These are phyloP conservation scores for Aviceda subcristata DNA, from an alignment of 2,113 vertebrate species.

Conservation along the genomic window DNA sequence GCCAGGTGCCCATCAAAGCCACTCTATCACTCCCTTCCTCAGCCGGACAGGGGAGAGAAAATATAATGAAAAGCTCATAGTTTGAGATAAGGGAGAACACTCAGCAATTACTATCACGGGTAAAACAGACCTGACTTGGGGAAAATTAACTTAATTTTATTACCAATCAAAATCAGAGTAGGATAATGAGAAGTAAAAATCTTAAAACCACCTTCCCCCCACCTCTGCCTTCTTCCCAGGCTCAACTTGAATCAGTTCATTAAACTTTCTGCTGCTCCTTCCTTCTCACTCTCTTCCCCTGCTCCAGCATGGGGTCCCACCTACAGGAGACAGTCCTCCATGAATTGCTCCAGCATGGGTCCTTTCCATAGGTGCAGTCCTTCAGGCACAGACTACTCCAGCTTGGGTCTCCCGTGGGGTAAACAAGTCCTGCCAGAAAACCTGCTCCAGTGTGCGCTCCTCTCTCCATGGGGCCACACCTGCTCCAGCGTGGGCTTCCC, in stretches of 20 bases:
- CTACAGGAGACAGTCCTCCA: too few species aligned
- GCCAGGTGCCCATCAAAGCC: background rate
- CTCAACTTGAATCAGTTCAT: background rate
- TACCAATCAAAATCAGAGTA: background rate
- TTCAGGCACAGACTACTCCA: too few species aligned
- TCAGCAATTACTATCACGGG: background rate
- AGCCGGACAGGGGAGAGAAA: background rate
- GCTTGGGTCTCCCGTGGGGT: too few species aligned
- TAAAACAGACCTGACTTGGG: background rate
- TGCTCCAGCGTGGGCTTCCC: too few species aligned
- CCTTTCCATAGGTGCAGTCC: too few species aligned
- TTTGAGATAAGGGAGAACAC: background rate
- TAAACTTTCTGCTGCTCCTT: too few species aligned
- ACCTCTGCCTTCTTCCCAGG: background rate
- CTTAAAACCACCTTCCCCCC: background rate
- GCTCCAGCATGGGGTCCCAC: too few species aligned
- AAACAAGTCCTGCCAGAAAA: too few species aligned
- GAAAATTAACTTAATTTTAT: background rate
- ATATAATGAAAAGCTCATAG: background rate
- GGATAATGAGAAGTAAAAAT: background rate
- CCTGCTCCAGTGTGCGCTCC: too few species aligned
- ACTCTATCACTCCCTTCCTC: background rate
- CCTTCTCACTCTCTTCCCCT: too few species aligned
- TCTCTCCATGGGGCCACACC: background rate
- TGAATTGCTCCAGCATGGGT: too few species aligned